A percentile compares a stretch with the other conserved stretches of the same genome.
Conservation (phyloP, 2,113 vertebrate genomes). For the Chionomys nivalis region DNA sequence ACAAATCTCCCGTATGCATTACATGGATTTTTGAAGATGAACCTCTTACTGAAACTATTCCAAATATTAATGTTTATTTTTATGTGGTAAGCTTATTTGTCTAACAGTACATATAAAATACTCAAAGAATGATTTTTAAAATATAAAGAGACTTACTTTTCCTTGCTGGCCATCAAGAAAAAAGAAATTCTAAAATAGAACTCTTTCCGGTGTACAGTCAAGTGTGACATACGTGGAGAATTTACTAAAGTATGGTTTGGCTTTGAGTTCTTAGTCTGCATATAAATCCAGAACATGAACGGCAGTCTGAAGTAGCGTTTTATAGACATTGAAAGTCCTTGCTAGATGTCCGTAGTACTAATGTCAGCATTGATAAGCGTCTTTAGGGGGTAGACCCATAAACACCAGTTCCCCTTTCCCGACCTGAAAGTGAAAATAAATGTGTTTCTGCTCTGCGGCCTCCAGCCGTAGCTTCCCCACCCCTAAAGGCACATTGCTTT, state of each 20-base stretch:
- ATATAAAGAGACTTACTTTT: background rate
- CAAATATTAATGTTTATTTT: constrained; percentile 31
- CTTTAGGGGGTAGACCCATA: background rate
- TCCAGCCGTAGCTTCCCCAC: background rate
- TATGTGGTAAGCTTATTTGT: background rate
- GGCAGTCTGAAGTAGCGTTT: background rate
- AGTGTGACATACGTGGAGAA: background rate
- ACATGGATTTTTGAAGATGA: background rate
- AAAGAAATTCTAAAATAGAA: constrained; percentile 8
- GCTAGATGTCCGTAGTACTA: background rate
- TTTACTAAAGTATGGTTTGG: constrained; percentile 10
- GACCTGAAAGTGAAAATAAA: background rate
- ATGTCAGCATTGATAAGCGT: background rate
- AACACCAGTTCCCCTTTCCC: background rate
- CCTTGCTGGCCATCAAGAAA: constrained; percentile 1
- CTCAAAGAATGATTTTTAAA: background rate
- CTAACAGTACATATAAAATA: background rate
- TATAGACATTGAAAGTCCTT: background rate
- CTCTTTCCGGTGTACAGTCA: background rate
- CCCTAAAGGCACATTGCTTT: background rate
- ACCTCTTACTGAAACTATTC: constrained; percentile 1
- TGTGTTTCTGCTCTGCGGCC: fast-evolving
- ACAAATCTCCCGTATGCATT: background rate
- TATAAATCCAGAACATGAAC: background rate
- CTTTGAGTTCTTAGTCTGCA: background rate